These are phyloP conservation scores for Rosalia funebris DNA, from an alignment of 2,888 invertebrate genomes.

Conservation along the genomic window DNA sequence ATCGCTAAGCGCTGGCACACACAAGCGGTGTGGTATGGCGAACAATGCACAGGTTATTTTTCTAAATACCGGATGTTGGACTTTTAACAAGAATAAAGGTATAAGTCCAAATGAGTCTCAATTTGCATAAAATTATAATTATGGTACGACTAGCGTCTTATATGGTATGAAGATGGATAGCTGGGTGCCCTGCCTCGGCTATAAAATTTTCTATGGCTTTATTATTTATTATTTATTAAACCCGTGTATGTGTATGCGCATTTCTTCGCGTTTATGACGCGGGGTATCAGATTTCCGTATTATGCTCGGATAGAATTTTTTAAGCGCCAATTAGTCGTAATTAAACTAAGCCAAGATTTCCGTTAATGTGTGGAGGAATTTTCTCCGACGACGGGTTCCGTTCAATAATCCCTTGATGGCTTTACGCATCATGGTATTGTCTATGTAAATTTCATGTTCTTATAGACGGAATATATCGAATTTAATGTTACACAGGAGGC, in stretches of 20 bases:
- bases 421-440: too few species aligned
- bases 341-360: too few species aligned
- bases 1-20: slow-evolving; percentile 30
- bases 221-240: slow-evolving; percentile 37
- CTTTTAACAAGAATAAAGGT: slow-evolving; percentile 31
- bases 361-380: too few species aligned
- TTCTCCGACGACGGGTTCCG: too few species aligned
- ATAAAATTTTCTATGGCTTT: slow-evolving; percentile 35
- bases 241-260: too few species aligned
- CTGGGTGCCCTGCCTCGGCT: slow-evolving; percentile 36
- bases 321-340: slow-evolving; percentile 1
- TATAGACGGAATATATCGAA: too few species aligned
- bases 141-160: slow-evolving; percentile 37
- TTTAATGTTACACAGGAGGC: too few species aligned
- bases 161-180: slow-evolving; percentile 45
- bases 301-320: slow-evolving; percentile 1
- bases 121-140: slow-evolving; percentile 50
- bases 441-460: too few species aligned
- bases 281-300: slow-evolving; percentile 19
- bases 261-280: slow-evolving; percentile 21
- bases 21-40: slow-evolving; percentile 28
- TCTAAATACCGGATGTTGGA: slow-evolving; percentile 36
- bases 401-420: too few species aligned
- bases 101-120: slow-evolving; percentile 32
- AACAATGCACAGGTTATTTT: slow-evolving; percentile 41